A percentile compares a stretch with the other conserved stretches of the same genome.
These are phyloP conservation scores for Poecile atricapillus DNA, from an alignment of 2,113 vertebrate genomes.

Conservation along the genomic window DNA sequence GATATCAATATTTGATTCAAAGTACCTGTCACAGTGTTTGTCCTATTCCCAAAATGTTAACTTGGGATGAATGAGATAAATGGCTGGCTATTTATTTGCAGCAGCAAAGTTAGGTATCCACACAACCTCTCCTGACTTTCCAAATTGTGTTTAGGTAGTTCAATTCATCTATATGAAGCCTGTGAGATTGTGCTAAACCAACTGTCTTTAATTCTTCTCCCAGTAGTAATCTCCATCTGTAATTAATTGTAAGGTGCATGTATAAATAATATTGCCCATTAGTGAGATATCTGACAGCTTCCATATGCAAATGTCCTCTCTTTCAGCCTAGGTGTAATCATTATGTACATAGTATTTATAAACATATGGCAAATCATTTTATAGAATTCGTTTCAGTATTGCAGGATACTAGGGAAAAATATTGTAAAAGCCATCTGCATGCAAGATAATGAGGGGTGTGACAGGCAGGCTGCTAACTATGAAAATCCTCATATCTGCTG, in stretches of 20 bases:
- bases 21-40: neutral
- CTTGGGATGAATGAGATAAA: neutral
- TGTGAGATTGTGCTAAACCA: neutral
- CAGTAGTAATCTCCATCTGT: neutral
- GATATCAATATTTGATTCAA: neutral
- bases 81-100: neutral
- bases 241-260: neutral
- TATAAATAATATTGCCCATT: neutral
- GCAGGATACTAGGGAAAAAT: neutral
- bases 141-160: neutral
- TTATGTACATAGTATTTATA: neutral
- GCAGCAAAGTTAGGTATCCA: neutral
- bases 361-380: constrained; percentile 11
- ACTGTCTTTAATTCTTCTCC: neutral
- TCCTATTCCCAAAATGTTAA: neutral
- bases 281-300: neutral
- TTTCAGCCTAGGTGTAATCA: neutral
- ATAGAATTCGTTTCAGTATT: neutral
- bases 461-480: neutral
- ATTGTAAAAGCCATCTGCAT: constrained; percentile 1
- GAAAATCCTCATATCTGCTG: neutral
- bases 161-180: neutral
- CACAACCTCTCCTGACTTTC: neutral
- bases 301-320: neutral
- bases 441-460: constrained; percentile 5